Evolutionary conservation across 2,888 invertebrate genomes (phyloP).

Genomic region (Ceraclea dissimilis): DNA sequence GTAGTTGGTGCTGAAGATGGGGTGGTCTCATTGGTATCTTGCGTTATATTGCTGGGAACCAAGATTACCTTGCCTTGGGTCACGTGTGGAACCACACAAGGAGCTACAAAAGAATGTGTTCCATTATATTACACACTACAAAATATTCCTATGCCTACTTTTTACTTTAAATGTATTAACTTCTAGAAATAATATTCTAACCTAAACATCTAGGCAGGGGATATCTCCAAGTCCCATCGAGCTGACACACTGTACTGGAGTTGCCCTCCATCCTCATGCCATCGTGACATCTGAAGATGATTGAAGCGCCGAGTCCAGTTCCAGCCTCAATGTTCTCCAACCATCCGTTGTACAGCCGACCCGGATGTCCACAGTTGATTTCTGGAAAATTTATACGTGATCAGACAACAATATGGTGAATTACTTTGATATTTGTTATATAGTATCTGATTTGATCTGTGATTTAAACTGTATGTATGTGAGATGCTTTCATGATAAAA

Average conservation of each 20-base stretch:
- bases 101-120: constrained; percentile 59
- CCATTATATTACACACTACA: constrained; percentile 22
- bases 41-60: constrained; percentile 49
- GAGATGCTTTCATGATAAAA: too few relatives aligned
- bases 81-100: constrained; percentile 88
- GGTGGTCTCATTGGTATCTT: constrained; percentile 42
- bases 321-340: constrained; percentile 82
- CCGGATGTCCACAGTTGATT: constrained; percentile 94
- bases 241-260: constrained; percentile 85
- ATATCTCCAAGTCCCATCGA: constrained; percentile 92
- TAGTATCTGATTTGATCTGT: too few relatives aligned
- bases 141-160: too few relatives aligned
- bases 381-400: constrained; percentile 51
- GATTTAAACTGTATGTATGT: too few relatives aligned
- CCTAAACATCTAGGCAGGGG: constrained; percentile 85
- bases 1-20: constrained; percentile 31
- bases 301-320: constrained; percentile 83
- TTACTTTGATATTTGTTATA: neutral
- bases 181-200: constrained; percentile 36
- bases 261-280: constrained; percentile 86
- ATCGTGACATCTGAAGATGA: constrained; percentile 89
- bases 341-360: constrained; percentile 93
- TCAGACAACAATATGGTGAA: too few relatives aligned
- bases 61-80: constrained; percentile 68
- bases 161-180: too few relatives aligned